A percentile compares a stretch with the other conserved stretches of the same genome.
phyloP scores from a whole-genome alignment of 2,113 vertebrate genomes.

The Buteo buteo region DNA sequence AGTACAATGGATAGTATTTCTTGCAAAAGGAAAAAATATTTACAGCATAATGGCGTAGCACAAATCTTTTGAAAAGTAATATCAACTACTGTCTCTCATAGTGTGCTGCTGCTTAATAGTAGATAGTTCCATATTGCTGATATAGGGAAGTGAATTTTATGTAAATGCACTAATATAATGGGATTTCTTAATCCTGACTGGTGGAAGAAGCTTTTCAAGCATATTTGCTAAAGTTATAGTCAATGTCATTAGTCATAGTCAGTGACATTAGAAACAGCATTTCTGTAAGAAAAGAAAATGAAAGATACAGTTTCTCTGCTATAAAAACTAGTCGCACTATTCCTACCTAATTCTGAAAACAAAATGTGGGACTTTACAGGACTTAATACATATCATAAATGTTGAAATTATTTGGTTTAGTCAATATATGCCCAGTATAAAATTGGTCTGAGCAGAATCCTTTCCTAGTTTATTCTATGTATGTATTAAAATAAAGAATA shows the following conservation, averaged over 20 bases:
- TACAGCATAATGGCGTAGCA: constrained; percentile 1
- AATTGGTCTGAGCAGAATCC: not conserved
- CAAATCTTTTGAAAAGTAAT: constrained; percentile 42
- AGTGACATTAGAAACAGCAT: constrained; percentile 21
- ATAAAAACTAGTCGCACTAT: not conserved
- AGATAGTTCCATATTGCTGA: constrained; percentile 19
- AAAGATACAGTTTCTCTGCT: not conserved
- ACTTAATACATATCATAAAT: not conserved
- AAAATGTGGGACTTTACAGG: not conserved
- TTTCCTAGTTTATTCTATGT: not conserved
- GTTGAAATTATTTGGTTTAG: not conserved
- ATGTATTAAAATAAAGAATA: not conserved
- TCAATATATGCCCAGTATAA: not conserved
- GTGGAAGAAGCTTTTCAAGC: constrained; percentile 44
- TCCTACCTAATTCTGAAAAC: not conserved
- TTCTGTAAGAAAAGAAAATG: constrained; percentile 30
- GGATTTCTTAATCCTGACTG: constrained; percentile 47
- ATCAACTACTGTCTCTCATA: constrained; percentile 31
- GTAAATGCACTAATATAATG: constrained; percentile 45
- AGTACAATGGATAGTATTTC: not conserved
- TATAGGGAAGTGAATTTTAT: constrained; percentile 40
- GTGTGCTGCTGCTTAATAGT: not conserved
- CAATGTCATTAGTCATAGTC: constrained; percentile 44
- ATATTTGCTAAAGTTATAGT: constrained; percentile 41
- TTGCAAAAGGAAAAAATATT: constrained; percentile 46